A percentile compares a stretch with the other conserved stretches of the same genome.
Conservation (phyloP, 2,797 vertebrate genomes). For the Acanthornis magna region DNA sequence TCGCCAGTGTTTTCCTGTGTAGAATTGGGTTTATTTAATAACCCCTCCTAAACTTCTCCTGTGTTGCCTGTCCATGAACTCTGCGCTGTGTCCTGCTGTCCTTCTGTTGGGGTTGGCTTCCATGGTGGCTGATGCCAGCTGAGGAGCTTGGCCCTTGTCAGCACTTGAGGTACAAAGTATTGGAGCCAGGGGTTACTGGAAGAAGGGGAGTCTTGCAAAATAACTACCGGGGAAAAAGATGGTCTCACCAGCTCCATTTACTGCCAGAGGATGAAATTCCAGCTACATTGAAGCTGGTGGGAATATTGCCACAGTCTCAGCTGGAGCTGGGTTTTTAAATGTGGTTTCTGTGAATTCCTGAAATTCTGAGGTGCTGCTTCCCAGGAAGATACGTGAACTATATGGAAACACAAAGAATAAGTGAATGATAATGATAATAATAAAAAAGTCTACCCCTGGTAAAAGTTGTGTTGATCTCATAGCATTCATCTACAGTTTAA, state of each 20-base stretch:
- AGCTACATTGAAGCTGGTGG: neutral
- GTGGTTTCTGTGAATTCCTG: neutral
- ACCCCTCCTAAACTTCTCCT: fast-evolving
- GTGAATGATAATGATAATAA: neutral
- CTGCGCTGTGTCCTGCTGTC: neutral
- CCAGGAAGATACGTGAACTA: neutral
- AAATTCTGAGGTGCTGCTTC: neutral
- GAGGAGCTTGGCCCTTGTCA: neutral
- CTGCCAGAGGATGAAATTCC: neutral
- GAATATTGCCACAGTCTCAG: neutral
- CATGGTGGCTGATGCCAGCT: neutral
- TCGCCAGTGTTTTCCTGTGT: neutral
- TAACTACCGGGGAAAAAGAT: neutral
- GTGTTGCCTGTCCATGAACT: fast-evolving
- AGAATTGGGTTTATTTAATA: neutral
- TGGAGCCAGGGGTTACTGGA: neutral
- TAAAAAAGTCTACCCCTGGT: neutral
- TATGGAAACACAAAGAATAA: neutral
- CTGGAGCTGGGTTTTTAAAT: neutral
- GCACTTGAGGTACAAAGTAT: neutral
- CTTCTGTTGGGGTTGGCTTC: neutral
- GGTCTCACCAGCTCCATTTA: neutral
- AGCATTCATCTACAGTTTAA: neutral
- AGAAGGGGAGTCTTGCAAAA: neutral
- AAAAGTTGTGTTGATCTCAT: neutral